Evolutionary conservation across 2,888 invertebrate species (phyloP).

Genomic region (Pristionchus fissidentatus): DNA sequence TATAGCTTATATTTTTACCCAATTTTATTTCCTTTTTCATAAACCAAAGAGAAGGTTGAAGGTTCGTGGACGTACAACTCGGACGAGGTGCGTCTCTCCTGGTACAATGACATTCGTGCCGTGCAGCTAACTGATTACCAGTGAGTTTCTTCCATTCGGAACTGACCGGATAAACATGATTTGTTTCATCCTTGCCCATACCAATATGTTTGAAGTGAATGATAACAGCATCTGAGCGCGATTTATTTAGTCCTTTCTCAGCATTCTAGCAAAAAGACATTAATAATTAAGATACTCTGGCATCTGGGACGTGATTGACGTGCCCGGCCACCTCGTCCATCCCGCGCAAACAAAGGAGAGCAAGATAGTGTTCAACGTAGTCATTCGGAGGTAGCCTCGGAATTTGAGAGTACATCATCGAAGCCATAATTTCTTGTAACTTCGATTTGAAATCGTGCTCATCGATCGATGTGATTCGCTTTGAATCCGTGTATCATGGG

Average conservation of each 20-base stretch:
- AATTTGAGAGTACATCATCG: neutral
- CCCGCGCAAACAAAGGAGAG: constrained; percentile 65
- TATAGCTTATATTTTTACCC: too few relatives aligned
- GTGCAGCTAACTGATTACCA: constrained; percentile 45
- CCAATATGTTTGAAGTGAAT: too few relatives aligned
- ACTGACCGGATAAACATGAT: too few relatives aligned
- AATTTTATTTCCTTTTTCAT: neutral
- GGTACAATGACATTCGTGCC: constrained; percentile 85
- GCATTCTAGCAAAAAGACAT: neutral
- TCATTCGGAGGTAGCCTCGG: constrained; percentile 64
- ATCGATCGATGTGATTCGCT: neutral
- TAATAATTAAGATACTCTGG: neutral
- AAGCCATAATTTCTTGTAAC: neutral
- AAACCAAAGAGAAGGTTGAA: too few relatives aligned
- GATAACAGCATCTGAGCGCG: too few relatives aligned
- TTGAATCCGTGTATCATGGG: neutral
- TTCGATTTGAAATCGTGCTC: neutral
- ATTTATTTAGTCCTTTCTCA: neutral
- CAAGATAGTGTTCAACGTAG: constrained; percentile 70
- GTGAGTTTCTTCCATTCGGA: neutral
- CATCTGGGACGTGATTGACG: constrained; percentile 56
- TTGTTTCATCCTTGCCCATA: too few relatives aligned
- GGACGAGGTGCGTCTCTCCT: constrained; percentile 87
- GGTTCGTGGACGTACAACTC: constrained; percentile 84
- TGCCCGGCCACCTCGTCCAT: constrained; percentile 76